Evolutionary conservation across 2,113 vertebrate genomes (phyloP).

Genomic region (Reinhardtius hippoglossoides): DNA sequence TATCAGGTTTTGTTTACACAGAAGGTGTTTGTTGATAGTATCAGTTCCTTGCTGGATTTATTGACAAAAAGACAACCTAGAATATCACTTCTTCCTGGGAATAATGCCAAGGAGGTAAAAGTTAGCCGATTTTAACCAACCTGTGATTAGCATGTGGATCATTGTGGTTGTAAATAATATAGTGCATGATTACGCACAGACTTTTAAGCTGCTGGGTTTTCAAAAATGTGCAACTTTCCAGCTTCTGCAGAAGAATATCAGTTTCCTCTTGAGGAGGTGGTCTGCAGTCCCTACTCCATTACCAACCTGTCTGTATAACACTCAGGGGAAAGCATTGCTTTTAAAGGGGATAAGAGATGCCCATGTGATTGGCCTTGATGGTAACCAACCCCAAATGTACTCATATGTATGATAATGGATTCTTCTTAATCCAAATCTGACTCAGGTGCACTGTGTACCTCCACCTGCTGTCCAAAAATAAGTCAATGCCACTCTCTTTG

Average conservation of each 20-base stretch:
- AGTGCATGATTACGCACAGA: neutral
- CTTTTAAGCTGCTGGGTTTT: constrained; percentile 12
- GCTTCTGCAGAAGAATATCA: constrained; percentile 37
- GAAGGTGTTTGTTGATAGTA: neutral
- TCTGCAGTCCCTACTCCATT: constrained; percentile 64
- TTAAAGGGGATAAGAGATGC: constrained; percentile 73
- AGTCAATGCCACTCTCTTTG: constrained; percentile 23
- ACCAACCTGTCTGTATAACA: constrained; percentile 54
- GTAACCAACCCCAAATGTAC: constrained; percentile 63
- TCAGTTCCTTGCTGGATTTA: neutral
- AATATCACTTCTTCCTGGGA: neutral
- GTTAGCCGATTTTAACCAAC: neutral
- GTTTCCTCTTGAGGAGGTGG: constrained; percentile 54
- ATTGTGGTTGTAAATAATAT: constrained; percentile 3
- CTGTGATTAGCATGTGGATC: neutral
- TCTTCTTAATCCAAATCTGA: constrained; percentile 64
- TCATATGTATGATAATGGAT: constrained; percentile 76
- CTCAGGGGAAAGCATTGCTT: constrained; percentile 59
- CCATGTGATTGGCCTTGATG: constrained; percentile 59
- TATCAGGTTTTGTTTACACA: neutral
- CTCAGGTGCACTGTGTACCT: constrained; percentile 44
- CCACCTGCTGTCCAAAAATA: constrained; percentile 57
- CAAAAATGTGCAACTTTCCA: constrained; percentile 1
- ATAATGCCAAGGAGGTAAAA: neutral
- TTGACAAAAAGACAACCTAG: neutral